Percentiles rank a stretch among this genome's conserved stretches.
Conservation (phyloP, 1,140 invertebrate genomes). For the Akabosia matsudoensis region DNA sequence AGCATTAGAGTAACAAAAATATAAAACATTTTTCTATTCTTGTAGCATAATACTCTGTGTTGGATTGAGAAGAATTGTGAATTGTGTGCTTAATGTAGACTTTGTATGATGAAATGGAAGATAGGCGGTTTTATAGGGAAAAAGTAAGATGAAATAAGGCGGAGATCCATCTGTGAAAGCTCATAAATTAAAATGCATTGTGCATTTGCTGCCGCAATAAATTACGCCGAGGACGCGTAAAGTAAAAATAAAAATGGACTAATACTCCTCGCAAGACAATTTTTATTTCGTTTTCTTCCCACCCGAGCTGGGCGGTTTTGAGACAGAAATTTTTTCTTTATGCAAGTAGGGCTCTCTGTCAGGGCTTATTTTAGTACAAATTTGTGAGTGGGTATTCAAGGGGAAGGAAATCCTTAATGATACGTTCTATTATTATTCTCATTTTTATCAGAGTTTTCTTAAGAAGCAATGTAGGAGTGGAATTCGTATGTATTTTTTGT, state of each 20-base stretch:
- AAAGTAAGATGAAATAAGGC: constrained; percentile 21
- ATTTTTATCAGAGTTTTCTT: not conserved
- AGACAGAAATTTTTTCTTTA: not conserved
- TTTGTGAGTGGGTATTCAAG: constrained; percentile 4
- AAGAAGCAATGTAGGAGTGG: not conserved
- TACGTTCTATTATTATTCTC: not conserved
- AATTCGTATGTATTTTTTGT: not conserved
- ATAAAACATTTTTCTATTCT: not conserved
- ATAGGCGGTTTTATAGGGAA: constrained; percentile 8
- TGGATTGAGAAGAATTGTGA: not conserved
- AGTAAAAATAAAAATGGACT: too few relatives aligned
- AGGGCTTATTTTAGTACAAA: not conserved
- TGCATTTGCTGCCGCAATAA: constrained; percentile 23
- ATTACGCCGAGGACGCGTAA: not conserved
- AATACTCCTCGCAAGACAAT: not conserved
- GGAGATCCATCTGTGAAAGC: constrained; percentile 24
- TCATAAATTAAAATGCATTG: constrained; percentile 25
- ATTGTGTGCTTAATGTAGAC: not conserved
- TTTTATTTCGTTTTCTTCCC: too few relatives aligned
- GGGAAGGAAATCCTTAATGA: constrained; percentile 22
- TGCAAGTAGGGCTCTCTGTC: not conserved
- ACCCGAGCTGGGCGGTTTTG: not conserved
- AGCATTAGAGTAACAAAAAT: not conserved
- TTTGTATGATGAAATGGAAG: not conserved
- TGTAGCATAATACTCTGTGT: not conserved